phyloP scores from a whole-genome alignment of 1,140 invertebrate genomes.

The Rhynchophorus ferrugineus region DNA sequence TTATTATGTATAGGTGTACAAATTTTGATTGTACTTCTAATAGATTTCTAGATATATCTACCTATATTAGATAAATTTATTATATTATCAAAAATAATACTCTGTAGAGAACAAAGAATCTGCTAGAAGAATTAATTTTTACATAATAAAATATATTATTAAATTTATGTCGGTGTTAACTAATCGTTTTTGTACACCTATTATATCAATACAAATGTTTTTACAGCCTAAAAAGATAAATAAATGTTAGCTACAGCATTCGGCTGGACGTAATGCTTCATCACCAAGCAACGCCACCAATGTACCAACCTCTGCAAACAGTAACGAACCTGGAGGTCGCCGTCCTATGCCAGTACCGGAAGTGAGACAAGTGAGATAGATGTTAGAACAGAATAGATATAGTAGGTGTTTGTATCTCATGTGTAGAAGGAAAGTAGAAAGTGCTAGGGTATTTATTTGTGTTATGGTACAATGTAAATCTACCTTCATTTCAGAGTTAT shows the following conservation, averaged over 20 bases:
- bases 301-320: neutral
- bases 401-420: conserved; percentile 11
- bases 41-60: no score
- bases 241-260: conserved; percentile 27
- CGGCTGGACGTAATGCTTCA: conserved; percentile 14
- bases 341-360: conserved; percentile 35
- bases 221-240: no score
- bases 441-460: neutral
- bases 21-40: no score
- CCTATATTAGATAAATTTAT: no score
- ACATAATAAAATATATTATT: no score
- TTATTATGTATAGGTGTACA: no score
- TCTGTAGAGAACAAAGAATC: no score
- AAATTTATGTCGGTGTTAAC: no score
- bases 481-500: neutral
- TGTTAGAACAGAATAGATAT: conserved; percentile 17
- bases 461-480: neutral
- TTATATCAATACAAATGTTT: no score
- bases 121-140: no score
- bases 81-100: no score
- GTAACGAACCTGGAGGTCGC: conserved; percentile 19
- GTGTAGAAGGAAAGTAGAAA: neutral
- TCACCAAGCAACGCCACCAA: conserved; percentile 1
- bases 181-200: no score
- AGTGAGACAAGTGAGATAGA: conserved; percentile 42